A percentile compares a stretch with the other conserved stretches of the same genome.
phyloP scores from a whole-genome alignment of 2,797 vertebrate genomes.

The Gallinago stenura region DNA sequence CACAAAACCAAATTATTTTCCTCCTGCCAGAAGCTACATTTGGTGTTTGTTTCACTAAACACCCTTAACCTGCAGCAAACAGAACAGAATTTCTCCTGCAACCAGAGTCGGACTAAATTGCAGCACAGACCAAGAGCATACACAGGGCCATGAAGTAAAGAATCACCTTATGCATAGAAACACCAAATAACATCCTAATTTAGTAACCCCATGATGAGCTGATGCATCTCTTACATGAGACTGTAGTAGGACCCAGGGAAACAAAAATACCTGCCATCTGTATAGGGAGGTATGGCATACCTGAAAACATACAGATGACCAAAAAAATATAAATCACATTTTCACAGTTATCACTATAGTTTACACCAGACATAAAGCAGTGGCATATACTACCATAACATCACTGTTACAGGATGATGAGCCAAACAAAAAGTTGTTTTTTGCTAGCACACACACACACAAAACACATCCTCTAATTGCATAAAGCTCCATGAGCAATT shows the following conservation, averaged over 20 bases:
- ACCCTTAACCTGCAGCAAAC: neutral
- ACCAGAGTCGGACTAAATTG: rapidly evolving
- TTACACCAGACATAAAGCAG: neutral
- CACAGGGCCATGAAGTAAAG: rapidly evolving
- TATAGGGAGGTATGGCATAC: neutral
- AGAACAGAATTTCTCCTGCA: neutral
- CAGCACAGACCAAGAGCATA: neutral
- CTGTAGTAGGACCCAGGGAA: neutral
- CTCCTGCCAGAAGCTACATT: neutral
- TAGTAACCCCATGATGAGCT: rapidly evolving
- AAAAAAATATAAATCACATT: neutral
- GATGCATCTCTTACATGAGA: rapidly evolving
- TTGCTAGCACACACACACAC: neutral
- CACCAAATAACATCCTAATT: too few species aligned
- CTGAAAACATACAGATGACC: neutral
- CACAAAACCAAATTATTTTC: neutral
- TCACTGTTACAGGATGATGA: neutral
- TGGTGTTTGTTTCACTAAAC: neutral
- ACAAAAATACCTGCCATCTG: neutral
- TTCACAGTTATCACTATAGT: neutral
- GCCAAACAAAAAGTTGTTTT: neutral
- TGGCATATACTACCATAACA: neutral
- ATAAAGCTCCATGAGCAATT: neutral
- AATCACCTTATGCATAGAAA: neutral
- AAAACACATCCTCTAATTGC: neutral